These are phyloP conservation scores for Coccyzus lansbergi DNA, from an alignment of 2,797 vertebrate genomes.

Conservation along the genomic window DNA sequence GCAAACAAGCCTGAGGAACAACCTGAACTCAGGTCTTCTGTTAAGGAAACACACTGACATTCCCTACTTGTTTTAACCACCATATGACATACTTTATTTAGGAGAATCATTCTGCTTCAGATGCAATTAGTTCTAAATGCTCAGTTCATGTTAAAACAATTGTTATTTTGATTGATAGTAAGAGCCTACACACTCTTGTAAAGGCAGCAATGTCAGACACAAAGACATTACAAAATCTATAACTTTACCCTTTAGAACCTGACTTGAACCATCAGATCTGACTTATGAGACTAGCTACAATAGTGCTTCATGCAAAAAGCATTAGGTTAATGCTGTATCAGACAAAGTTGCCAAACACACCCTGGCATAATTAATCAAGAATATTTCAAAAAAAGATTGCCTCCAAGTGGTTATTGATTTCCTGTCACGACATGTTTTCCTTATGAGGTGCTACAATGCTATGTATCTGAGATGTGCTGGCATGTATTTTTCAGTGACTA, in stretches of 20 bases:
- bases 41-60: background rate
- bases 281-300: constrained; percentile 75
- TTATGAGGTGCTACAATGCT: constrained; percentile 65
- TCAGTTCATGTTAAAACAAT: constrained; percentile 74
- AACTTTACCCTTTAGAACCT: constrained; percentile 71
- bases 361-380: constrained; percentile 80
- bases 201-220: constrained; percentile 65
- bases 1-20: background rate
- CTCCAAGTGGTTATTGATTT: constrained; percentile 79
- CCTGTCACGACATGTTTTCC: constrained; percentile 73
- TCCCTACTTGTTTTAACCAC: background rate
- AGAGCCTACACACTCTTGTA: constrained; percentile 65
- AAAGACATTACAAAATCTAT: constrained; percentile 78
- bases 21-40: background rate
- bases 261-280: constrained; percentile 74
- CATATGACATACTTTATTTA: constrained; percentile 19
- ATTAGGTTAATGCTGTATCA: constrained; percentile 79
- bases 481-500: constrained; percentile 74
- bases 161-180: constrained; percentile 75
- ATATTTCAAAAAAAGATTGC: constrained; percentile 76
- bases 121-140: constrained; percentile 59
- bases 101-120: constrained; percentile 46
- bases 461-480: constrained; percentile 70
- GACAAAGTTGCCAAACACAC: constrained; percentile 69
- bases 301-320: constrained; percentile 77